Conservation (phyloP, 2,888 invertebrate species). For the Drosophila colorata region DNA sequence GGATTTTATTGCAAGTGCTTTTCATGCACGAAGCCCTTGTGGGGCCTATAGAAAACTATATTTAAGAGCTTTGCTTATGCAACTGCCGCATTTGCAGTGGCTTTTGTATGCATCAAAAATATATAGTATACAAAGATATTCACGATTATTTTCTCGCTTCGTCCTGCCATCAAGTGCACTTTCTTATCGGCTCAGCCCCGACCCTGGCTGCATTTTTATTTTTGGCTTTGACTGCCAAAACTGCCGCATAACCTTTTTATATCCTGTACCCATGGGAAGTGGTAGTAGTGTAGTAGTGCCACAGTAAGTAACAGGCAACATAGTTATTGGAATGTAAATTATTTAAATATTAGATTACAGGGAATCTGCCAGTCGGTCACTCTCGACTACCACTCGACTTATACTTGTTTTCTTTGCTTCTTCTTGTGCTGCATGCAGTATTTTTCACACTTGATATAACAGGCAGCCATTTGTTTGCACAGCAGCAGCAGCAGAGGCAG, state of each 20-base stretch:
- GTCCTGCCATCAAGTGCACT: not conserved
- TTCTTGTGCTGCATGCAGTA: slow-evolving; percentile 37
- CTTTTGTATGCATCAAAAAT: slow-evolving; percentile 3
- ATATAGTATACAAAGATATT: slow-evolving; percentile 3
- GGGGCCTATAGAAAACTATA: not conserved
- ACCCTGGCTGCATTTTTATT: not conserved
- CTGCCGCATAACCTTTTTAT: slow-evolving; percentile 6
- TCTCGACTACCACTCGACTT: not conserved
- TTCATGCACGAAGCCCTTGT: not conserved
- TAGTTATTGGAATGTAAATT: too few relatives aligned
- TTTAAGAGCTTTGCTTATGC: not conserved
- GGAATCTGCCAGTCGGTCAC: not conserved
- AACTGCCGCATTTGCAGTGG: slow-evolving; percentile 2
- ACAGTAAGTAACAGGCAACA: too few relatives aligned
- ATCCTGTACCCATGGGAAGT: not conserved
- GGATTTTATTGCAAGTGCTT: not conserved
- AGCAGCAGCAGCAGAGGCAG: slow-evolving; percentile 22
- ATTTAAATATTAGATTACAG: too few relatives aligned
- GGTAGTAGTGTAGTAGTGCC: not conserved
- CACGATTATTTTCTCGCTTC: slow-evolving; percentile 1
- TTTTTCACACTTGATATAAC: slow-evolving; percentile 73
- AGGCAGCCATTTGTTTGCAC: slow-evolving; percentile 61
- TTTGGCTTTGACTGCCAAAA: slow-evolving; percentile 18
- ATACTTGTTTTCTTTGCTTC: not conserved
- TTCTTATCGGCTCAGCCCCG: slow-evolving; percentile 4